A percentile compares a stretch with the other conserved stretches of the same genome.
Evolutionary conservation across 2,888 invertebrate species (phyloP).

Genomic region (Ganaspis brasiliensis): DNA sequence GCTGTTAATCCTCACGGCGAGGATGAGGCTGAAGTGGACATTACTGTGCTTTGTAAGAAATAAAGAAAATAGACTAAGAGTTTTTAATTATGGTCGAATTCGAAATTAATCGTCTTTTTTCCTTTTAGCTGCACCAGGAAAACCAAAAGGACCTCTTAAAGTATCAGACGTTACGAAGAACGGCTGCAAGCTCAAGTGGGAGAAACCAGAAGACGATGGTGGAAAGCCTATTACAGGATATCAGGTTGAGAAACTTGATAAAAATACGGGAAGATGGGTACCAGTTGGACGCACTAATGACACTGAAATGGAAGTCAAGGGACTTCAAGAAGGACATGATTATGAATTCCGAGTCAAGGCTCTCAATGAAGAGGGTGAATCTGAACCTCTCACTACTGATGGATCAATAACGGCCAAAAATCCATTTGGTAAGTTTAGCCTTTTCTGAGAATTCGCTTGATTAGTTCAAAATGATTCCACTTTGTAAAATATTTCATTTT

Average conservation of each 20-base stretch:
- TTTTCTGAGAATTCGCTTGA: neutral
- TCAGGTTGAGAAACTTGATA: slow-evolving; percentile 96
- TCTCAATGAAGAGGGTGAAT: slow-evolving; percentile 96
- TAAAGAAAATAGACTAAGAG: too few species aligned
- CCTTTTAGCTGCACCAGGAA: slow-evolving; percentile 87
- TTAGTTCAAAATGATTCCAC: too few species aligned
- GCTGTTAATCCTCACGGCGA: slow-evolving; percentile 95
- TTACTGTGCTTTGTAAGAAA: slow-evolving; percentile 89
- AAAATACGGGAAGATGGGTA: slow-evolving; percentile 93
- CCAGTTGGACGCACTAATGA: slow-evolving; percentile 94
- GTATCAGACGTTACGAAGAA: slow-evolving; percentile 94
- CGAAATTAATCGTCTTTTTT: slow-evolving; percentile 24
- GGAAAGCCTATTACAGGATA: slow-evolving; percentile 97
- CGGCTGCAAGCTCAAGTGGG: slow-evolving; percentile 95
- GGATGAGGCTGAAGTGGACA: slow-evolving; percentile 96
- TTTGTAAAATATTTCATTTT: too few species aligned
- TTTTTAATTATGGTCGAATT: too few species aligned
- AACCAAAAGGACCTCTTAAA: slow-evolving; percentile 94
- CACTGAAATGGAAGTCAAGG: slow-evolving; percentile 93
- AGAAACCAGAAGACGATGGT: slow-evolving; percentile 96
- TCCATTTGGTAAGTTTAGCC: slow-evolving; percentile 88
- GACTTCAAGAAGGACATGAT: slow-evolving; percentile 94
- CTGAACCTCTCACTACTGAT: slow-evolving; percentile 96
- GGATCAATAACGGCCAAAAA: slow-evolving; percentile 95
- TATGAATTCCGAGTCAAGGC: slow-evolving; percentile 97